Percentiles rank a stretch among this genome's conserved stretches.
Conservation (phyloP, 1,140 invertebrate genomes). For the Anagrus nilaparvatae region DNA sequence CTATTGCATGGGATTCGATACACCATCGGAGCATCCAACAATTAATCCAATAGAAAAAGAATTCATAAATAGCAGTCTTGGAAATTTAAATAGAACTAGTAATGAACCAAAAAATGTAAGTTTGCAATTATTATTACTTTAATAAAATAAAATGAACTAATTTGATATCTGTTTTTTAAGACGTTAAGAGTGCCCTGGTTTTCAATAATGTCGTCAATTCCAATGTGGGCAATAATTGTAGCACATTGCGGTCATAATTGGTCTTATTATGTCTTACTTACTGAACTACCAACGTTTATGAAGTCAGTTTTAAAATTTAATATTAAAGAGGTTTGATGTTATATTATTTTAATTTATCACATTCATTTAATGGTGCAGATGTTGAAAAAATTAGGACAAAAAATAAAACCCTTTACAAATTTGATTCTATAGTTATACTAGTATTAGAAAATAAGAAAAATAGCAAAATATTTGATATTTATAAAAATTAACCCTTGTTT, state of each 20-base stretch:
- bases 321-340: constrained; percentile 55
- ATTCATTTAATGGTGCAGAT: no score
- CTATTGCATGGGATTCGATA: constrained; percentile 52
- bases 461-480: no score
- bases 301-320: constrained; percentile 68
- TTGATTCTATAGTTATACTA: no score
- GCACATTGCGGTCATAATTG: constrained; percentile 82
- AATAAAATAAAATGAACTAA: no score
- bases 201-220: constrained; percentile 60
- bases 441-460: no score
- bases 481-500: no score
- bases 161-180: constrained; percentile 20
- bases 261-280: constrained; percentile 87
- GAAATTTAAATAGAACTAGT: constrained; percentile 2
- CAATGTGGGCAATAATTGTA: constrained; percentile 74
- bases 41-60: constrained; percentile 52
- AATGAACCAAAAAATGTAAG: no score
- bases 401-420: no score
- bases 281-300: constrained; percentile 85
- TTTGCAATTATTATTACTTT: no score
- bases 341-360: no score
- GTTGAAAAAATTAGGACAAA: no score
- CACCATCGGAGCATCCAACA: constrained; percentile 48
- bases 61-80: constrained; percentile 43
- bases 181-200: constrained; percentile 58